phyloP scores from a whole-genome alignment of 2,113 vertebrate genomes.

The Nerophis ophidion region DNA sequence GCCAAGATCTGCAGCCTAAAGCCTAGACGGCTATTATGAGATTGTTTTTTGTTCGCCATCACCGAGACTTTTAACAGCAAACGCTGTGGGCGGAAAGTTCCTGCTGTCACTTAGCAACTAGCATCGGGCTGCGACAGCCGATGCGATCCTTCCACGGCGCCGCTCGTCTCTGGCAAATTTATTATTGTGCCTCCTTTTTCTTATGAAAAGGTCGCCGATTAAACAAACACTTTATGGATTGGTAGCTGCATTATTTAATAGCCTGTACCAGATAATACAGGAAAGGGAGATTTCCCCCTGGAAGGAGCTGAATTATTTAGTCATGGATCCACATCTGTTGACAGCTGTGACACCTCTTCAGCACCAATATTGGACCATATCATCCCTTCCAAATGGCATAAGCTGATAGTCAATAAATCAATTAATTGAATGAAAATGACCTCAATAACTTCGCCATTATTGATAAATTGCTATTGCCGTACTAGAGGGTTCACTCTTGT shows the following conservation, averaged over 20 bases:
- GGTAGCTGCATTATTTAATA: conserved; percentile 63
- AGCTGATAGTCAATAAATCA: too few relatives aligned
- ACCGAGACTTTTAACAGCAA: conserved; percentile 53
- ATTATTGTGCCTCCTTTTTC: conserved; percentile 61
- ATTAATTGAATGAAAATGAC: too few relatives aligned
- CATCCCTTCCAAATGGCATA: conserved; percentile 35
- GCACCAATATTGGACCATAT: conserved; percentile 54
- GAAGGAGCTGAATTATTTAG: conserved; percentile 64
- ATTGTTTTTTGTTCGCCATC: conserved; percentile 56
- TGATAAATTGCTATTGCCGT: too few relatives aligned
- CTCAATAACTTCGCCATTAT: too few relatives aligned
- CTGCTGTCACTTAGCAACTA: conserved; percentile 68
- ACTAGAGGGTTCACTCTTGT: too few relatives aligned
- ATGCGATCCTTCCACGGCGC: conserved; percentile 47
- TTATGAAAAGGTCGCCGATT: conserved; percentile 60
- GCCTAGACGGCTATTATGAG: conserved; percentile 52
- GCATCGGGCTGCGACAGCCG: conserved; percentile 51
- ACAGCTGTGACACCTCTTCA: conserved; percentile 55
- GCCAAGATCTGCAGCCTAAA: conserved; percentile 24
- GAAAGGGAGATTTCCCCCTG: conserved; percentile 33
- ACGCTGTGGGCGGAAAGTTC: conserved; percentile 64
- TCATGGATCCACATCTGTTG: conserved; percentile 43
- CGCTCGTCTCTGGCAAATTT: conserved; percentile 57
- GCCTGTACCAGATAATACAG: conserved; percentile 57
- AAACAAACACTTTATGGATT: conserved; percentile 64